phyloP scores from a whole-genome alignment of 64 coral and sea anemone genomes.

The Exaiptasia diaphana region DNA sequence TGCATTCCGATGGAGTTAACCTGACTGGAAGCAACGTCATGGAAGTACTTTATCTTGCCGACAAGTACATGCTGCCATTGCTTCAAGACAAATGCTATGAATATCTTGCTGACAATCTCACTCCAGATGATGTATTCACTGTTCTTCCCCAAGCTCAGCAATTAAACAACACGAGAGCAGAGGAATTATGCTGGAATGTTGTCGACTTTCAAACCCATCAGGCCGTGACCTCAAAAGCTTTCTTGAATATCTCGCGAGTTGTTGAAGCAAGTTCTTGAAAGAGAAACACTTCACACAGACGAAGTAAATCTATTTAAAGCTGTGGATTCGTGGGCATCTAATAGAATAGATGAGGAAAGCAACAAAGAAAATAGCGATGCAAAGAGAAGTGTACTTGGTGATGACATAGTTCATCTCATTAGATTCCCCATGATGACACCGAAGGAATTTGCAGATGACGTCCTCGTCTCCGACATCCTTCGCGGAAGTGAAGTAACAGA shows the following conservation, averaged over 20 bases:
- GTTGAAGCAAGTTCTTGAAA: background rate
- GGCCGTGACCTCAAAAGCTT: conserved; percentile 8
- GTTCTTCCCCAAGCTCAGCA: background rate
- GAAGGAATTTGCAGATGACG: background rate
- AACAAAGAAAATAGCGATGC: background rate
- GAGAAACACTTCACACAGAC: background rate
- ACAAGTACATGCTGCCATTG: background rate
- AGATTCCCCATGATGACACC: background rate
- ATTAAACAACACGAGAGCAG: background rate
- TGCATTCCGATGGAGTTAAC: background rate
- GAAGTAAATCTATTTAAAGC: conserved; percentile 38
- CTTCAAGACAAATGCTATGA: background rate
- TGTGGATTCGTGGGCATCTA: conserved; percentile 41
- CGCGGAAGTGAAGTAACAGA: background rate
- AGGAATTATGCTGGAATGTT: background rate
- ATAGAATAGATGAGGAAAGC: background rate
- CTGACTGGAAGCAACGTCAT: background rate
- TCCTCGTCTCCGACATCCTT: background rate
- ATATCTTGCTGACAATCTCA: background rate
- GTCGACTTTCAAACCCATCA: background rate
- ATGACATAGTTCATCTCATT: background rate
- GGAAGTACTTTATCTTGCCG: background rate
- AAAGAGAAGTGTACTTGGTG: background rate
- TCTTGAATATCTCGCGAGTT: background rate
- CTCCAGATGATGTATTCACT: background rate